Evolutionary conservation across 2,888 invertebrate genomes (phyloP), one percentile per base, ranked within the genome.

Genomic region (Rhagonycha fulva): DNA sequence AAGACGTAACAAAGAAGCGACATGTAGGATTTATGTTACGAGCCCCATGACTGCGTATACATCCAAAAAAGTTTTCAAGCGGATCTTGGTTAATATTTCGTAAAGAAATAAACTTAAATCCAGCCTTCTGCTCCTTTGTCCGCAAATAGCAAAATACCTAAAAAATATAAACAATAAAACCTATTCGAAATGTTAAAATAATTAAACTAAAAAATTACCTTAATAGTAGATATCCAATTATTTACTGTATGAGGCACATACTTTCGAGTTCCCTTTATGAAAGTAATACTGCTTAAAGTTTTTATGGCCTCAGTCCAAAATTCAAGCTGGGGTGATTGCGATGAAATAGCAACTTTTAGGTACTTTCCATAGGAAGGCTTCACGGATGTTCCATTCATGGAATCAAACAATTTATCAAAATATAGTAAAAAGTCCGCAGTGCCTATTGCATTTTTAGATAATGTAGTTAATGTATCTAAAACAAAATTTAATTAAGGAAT

Each of bases 81-180:
- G 77, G 70, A 68, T 79, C 80, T 62, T 79, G 80, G 24, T 81
- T 77, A 2, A 80, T 61, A 62, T 66, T 32, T 70, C 79, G 60
- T 12, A 74, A 14, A 9, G 12, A 2, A 9, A 68, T 28, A 28
- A 68, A 68, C 11, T 26, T 28, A 28, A 68, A 62, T 3, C 14
- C 14, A 14, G 2, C 4, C 11, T 62, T 28, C 14, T 4, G 2
- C 30, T 23, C 14, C 3, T 66, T 2, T 1, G 1, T 32, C 71
- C 71, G 68, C 5, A 72, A 26, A 24, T 68, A 67, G 3, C 14
- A 24, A 3, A 72, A 60, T 19, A 19, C 19, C 19, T 19, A n/a
- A 19, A 19, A 19, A 19, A 19, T 19, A 2, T 19, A 19, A 19
- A 19, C 19, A 19, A 19, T n/a, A 19, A 19, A 19, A 19, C 19